Evolutionary conservation across 1,140 invertebrate species (phyloP), one percentile per base, ranked within the genome.

Genomic region (Pseudoatta argentina): DNA sequence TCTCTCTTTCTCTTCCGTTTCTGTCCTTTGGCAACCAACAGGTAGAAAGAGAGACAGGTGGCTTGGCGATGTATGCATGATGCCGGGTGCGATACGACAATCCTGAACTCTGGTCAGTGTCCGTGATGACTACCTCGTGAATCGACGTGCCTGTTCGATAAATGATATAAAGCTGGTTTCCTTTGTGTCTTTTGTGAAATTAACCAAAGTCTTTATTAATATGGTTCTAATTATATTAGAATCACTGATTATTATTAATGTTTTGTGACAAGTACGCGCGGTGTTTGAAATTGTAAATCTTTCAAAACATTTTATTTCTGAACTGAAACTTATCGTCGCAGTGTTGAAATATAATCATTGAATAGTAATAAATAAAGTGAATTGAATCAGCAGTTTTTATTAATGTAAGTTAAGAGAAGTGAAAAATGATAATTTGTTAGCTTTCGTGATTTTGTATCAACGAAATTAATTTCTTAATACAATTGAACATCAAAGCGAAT

Each of bases 41-140:
- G 92, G 93, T 92, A 93, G 91, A 91, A 81, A 91, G 92, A 93
- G 87, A 90, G 92, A 93, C 92, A 94, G 93, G 92, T 92, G 91
- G 93, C 85, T 87, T 76, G 82, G 82, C 91, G 91, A 93, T 89
- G 55, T 93, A 93, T 93, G 91, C 90, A 82, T 88, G 91, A 92
- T 93, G 92, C 87, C 92, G 88, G 87, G 85, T 83, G 89, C 87
- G 88, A 92, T 89, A 89, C 86, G 87, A 91, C 91, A 91, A 93
- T 89, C 71, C 85, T 76, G 88, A 92, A 90, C 83, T 83, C 88
- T 86, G 89, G 90, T 88, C 93, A 93, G 93, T 94, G 90, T 73
- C 86, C 88, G 85, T 93, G 89, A 92, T 93, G 88, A 86, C 88
- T 88, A 72, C 57, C 86, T 77, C 77, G 55, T 85, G 87, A 85